These are phyloP conservation scores for Mesaphorura yosii DNA, from an alignment of 1,140 invertebrate species.

Conservation along the genomic window DNA sequence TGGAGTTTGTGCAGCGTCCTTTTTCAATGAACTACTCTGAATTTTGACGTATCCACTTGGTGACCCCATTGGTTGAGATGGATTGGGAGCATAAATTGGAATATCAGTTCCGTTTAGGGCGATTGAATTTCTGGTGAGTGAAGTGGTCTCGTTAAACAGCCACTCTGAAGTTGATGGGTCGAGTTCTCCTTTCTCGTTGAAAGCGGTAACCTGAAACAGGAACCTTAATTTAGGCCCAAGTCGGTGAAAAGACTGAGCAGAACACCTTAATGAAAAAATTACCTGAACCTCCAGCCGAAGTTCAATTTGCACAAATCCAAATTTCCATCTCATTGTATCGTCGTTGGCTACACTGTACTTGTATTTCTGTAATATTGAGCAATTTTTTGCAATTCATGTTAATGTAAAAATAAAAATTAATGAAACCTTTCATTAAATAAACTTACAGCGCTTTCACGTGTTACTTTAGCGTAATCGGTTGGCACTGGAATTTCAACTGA, in stretches of 20 bases:
- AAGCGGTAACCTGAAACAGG: conserved; percentile 6
- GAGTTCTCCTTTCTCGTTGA: neutral
- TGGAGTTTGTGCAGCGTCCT: conserved; percentile 17
- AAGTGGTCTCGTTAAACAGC: conserved; percentile 10
- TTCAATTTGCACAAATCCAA: neutral
- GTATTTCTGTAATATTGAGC: neutral
- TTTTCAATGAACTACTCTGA: conserved; percentile 7
- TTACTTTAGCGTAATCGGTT: neutral
- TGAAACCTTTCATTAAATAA: neutral
- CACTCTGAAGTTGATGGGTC: neutral
- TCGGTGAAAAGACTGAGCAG: neutral
- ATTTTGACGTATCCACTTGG: conserved; percentile 6
- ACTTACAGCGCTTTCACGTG: neutral
- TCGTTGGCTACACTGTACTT: neutral
- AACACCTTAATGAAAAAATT: neutral
- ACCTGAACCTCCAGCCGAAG: conserved; percentile 12
- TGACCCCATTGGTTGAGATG: neutral
- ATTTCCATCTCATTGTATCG: neutral
- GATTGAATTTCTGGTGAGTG: neutral
- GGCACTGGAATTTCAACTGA: neutral
- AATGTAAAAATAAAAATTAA: neutral
- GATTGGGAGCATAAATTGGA: neutral
- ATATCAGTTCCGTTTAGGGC: neutral
- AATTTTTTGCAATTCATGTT: neutral
- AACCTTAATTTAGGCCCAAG: neutral